Evolutionary conservation across 2,888 invertebrate species (phyloP), one percentile per base, ranked within the genome.

Genomic region (Dendrolimus pini): DNA sequence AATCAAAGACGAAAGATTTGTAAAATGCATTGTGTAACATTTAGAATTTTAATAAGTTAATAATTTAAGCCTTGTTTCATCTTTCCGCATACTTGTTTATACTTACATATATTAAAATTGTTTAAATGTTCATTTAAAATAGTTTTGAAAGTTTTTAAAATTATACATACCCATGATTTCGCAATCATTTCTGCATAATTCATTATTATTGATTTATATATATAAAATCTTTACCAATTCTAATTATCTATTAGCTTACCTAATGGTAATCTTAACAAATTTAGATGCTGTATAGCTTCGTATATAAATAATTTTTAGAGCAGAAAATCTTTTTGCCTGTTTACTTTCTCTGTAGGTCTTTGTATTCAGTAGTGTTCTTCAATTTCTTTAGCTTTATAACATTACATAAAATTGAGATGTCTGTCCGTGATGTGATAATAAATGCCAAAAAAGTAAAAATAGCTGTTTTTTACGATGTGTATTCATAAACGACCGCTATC

Each of bases 21-120:
- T 52, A 53, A 56, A 55, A 55, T 47, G 18, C 18, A 52, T 8
- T 41, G 18, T 57, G 41, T 30, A 56, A 30, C 6, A 30, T 30
- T 14, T 47, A 47, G 12, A 47, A 12, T 47, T 12, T 47, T 47
- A 30, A 30, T 30, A 47, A 47, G 47, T 12, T 9, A 47, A 47
- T 53, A 18, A 55, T 55, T 56, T 53, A 53, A 57, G 52, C 41
- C 52, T 42, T 30, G 57, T 47, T 47, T 30, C 30, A 47, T 47
- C 12, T 47, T 47, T 47, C 9, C 47, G 47, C 47, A 47, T 47
- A 47, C 47, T 47, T 47, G 47, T 2, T 9, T 47, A 9, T 12
- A 47, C 30, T 30, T 47, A 47, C 12, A 7, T 10, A 47, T 7
- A 10, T 47, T 47, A 2, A 47, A 47, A 47, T 9, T 6, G 0